phyloP scores from a whole-genome alignment of 2,797 vertebrate species.

The Premnoplex brunnescens region DNA sequence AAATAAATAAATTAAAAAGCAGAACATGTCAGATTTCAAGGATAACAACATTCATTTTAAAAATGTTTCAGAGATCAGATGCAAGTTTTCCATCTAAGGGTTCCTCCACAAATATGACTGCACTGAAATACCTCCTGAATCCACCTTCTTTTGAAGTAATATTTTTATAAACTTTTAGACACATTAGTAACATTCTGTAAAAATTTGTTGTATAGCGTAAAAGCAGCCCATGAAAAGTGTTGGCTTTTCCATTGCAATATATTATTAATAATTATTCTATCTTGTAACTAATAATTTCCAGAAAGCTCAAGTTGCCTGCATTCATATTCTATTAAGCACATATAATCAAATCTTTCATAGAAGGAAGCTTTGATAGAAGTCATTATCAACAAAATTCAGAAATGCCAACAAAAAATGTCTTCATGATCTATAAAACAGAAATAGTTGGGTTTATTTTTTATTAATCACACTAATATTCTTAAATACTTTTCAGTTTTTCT shows the following conservation, averaged over 20 bases:
- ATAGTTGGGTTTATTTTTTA: background rate
- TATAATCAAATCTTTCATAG: background rate
- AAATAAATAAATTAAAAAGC: background rate
- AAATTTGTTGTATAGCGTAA: background rate
- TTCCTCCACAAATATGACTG: background rate
- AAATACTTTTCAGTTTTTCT: background rate
- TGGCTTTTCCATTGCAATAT: background rate
- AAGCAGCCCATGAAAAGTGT: background rate
- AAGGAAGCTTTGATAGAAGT: background rate
- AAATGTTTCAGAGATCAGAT: background rate
- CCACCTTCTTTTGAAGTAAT: background rate
- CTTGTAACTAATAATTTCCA: background rate
- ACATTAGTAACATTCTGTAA: background rate
- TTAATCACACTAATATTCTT: background rate
- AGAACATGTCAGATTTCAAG: accelerated
- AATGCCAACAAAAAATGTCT: background rate
- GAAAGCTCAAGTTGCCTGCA: background rate
- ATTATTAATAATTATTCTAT: background rate
- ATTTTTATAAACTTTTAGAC: background rate
- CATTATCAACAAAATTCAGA: background rate
- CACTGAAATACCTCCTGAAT: background rate
- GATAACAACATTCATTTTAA: background rate
- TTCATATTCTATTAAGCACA: background rate
- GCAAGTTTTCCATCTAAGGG: background rate
- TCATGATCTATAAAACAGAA: background rate